These are phyloP conservation scores for Ophonus ardosiacus DNA, from an alignment of 2,888 invertebrate genomes.

Conservation along the genomic window DNA sequence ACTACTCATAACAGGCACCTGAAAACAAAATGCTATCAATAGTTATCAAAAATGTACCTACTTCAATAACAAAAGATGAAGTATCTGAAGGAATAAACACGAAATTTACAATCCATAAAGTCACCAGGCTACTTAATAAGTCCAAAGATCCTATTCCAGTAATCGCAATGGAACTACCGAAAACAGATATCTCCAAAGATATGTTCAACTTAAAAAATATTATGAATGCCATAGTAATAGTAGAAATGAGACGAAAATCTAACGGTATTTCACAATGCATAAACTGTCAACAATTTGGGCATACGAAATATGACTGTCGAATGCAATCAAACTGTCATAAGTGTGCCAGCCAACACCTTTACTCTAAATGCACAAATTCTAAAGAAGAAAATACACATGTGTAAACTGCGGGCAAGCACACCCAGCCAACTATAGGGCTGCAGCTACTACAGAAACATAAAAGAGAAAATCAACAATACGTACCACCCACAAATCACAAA, in stretches of 20 bases:
- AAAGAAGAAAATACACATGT: not conserved
- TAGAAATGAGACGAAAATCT: not conserved
- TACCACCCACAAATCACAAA: not conserved
- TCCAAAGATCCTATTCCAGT: slow-evolving; percentile 15
- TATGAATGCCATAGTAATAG: not conserved
- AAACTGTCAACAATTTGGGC: too few relatives aligned
- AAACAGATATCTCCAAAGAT: too few relatives aligned
- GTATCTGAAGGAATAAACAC: not conserved
- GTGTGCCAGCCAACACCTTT: not conserved
- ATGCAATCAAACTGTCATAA: not conserved
- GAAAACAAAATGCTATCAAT: slow-evolving; percentile 14
- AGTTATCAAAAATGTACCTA: slow-evolving; percentile 34
- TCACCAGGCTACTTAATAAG: slow-evolving; percentile 15
- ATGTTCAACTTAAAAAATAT: not conserved
- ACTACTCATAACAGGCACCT: not conserved
- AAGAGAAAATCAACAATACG: not conserved
- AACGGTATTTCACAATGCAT: not conserved
- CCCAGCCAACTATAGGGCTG: slow-evolving; percentile 2
- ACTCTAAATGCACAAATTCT: not conserved
- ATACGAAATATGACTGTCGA: not conserved
- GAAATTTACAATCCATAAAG: not conserved
- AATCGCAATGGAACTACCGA: too few relatives aligned
- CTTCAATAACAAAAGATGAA: not conserved
- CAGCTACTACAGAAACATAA: not conserved
- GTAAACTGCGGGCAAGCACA: not conserved